phyloP scores from a whole-genome alignment of 1,140 invertebrate genomes.

The Drosophila nikananu region DNA sequence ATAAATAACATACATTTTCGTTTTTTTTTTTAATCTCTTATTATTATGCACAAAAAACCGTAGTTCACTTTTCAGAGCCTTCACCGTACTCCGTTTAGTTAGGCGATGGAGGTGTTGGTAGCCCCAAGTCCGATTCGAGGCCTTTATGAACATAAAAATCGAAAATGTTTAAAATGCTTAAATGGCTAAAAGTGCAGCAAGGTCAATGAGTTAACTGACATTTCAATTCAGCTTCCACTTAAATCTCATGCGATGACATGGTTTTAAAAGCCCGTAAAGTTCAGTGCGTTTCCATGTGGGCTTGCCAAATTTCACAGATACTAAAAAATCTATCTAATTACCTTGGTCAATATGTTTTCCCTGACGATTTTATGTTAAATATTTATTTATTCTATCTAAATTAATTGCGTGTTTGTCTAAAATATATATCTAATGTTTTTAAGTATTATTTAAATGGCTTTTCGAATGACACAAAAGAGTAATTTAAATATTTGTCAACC shows the following conservation, averaged over 20 bases:
- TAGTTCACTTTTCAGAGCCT: neutral
- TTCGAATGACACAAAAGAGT: neutral
- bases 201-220: constrained; percentile 34
- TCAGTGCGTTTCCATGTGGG: constrained; percentile 3
- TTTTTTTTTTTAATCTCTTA: too few species aligned
- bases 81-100: constrained; percentile 1
- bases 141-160: constrained; percentile 30
- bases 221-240: constrained; percentile 26
- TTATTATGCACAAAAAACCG: too few species aligned
- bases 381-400: neutral
- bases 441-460: too few species aligned
- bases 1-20: too few species aligned
- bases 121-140: constrained; percentile 18
- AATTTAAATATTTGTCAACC: constrained; percentile 15
- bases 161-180: constrained; percentile 36
- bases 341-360: neutral
- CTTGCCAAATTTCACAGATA: constrained; percentile 7
- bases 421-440: neutral
- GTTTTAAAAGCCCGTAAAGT: constrained; percentile 2
- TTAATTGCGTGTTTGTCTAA: neutral
- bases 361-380: neutral
- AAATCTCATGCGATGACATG: constrained; percentile 19
- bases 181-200: constrained; percentile 49
- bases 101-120: constrained; percentile 16
- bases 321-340: constrained; percentile 9